Evolutionary conservation across 1,140 invertebrate genomes (phyloP).

Genomic region (Drosophila arizonae): DNA sequence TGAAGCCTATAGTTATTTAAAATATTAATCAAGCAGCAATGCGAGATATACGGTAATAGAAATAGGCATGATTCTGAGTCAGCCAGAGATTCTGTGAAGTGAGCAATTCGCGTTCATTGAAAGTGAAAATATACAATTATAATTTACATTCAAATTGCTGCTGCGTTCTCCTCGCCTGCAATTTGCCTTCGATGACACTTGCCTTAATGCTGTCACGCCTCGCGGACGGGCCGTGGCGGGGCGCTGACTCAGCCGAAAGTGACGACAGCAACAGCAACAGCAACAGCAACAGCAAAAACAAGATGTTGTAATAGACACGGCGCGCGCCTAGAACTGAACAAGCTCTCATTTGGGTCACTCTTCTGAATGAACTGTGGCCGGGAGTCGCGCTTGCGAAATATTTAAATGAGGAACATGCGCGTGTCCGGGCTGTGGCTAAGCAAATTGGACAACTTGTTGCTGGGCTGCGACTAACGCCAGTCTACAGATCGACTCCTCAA

Average conservation of each 20-base stretch:
- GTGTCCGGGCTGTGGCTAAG: slow-evolving; percentile 23
- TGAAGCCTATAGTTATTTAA: slow-evolving; percentile 9
- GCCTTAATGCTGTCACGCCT: slow-evolving; percentile 32
- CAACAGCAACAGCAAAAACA: neutral
- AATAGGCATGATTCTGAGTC: slow-evolving; percentile 22
- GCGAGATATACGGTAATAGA: neutral
- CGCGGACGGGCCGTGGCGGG: neutral
- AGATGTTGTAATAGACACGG: slow-evolving; percentile 37
- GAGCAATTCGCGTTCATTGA: slow-evolving; percentile 19
- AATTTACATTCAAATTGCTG: slow-evolving; percentile 44
- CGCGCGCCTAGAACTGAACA: slow-evolving; percentile 28
- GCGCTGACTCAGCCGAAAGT: slow-evolving; percentile 45
- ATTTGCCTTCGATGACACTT: slow-evolving; percentile 42
- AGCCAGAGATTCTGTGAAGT: slow-evolving; percentile 4
- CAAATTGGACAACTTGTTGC: slow-evolving; percentile 66
- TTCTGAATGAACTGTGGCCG: slow-evolving; percentile 43
- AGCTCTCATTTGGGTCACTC: slow-evolving; percentile 60
- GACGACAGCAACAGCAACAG: slow-evolving; percentile 32
- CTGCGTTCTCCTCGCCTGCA: slow-evolving; percentile 6
- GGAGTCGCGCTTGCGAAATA: slow-evolving; percentile 51
- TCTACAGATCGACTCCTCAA: slow-evolving; percentile 33
- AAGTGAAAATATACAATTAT: slow-evolving; percentile 48
- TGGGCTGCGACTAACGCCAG: slow-evolving; percentile 42
- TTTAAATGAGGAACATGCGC: slow-evolving; percentile 74
- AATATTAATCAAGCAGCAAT: slow-evolving; percentile 1